phyloP scores from a whole-genome alignment of 2,888 invertebrate genomes.

The Ceraclea dissimilis region DNA sequence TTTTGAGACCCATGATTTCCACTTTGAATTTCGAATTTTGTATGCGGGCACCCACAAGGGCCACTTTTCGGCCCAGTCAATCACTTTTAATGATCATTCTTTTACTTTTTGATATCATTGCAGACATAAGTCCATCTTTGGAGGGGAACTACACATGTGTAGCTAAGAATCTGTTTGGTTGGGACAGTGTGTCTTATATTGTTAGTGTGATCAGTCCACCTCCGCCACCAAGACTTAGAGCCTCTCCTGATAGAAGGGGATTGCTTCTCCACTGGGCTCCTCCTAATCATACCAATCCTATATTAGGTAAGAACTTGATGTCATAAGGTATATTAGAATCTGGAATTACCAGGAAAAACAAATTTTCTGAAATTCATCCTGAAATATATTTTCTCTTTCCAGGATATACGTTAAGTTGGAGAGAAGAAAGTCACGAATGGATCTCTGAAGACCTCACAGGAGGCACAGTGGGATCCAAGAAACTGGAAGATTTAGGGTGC shows the following conservation, averaged over 20 bases:
- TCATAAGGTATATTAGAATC: background rate
- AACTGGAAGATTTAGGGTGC: constrained; percentile 65
- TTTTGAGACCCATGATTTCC: background rate
- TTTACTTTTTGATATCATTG: background rate
- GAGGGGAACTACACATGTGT: constrained; percentile 75
- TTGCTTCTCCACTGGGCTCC: constrained; percentile 63
- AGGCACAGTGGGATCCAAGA: constrained; percentile 13
- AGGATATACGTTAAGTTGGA: constrained; percentile 49
- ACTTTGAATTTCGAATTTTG: background rate
- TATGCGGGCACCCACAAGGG: background rate
- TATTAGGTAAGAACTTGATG: constrained; percentile 15
- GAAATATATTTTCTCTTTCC: constrained; percentile 12
- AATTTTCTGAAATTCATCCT: no score
- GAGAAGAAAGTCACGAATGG: constrained; percentile 36
- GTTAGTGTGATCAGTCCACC: constrained; percentile 71
- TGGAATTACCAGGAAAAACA: background rate
- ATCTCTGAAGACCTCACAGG: constrained; percentile 15
- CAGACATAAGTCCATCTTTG: constrained; percentile 63
- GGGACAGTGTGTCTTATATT: constrained; percentile 72
- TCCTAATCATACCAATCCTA: constrained; percentile 30
- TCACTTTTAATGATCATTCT: background rate
- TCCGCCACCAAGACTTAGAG: constrained; percentile 56
- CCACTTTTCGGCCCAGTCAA: background rate
- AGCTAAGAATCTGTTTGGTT: constrained; percentile 76
- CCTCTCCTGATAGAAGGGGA: constrained; percentile 44